These are phyloP conservation scores for Leptogaster cylindrica DNA, from an alignment of 2,888 invertebrate genomes.

Conservation along the genomic window DNA sequence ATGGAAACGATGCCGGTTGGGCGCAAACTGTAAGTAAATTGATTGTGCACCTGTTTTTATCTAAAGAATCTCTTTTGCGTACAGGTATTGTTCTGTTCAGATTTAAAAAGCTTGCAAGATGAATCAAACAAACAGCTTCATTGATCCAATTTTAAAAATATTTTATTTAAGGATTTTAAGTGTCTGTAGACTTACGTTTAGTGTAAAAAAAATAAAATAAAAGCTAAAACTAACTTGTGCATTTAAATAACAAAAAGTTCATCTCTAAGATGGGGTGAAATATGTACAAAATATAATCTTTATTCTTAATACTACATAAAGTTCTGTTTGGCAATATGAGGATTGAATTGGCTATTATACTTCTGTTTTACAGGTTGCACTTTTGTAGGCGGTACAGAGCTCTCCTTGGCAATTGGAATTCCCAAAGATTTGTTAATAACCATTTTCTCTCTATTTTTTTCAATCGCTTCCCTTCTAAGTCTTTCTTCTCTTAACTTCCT, in stretches of 20 bases:
- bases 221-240: neutral
- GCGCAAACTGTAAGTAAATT: conserved; percentile 81
- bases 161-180: neutral
- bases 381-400: conserved; percentile 51
- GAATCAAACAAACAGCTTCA: neutral
- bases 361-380: conserved; percentile 69
- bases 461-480: conserved; percentile 75
- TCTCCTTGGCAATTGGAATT: conserved; percentile 49
- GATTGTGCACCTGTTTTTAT: conserved; percentile 6
- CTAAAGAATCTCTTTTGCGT: conserved; percentile 14
- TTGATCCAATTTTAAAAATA: neutral
- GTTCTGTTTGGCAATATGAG: conserved; percentile 85
- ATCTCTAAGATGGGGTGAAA: neutral
- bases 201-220: neutral
- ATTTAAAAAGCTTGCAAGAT: neutral
- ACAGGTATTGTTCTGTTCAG: conserved; percentile 10
- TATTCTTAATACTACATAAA: neutral
- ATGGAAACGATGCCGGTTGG: conserved; percentile 92
- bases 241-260: neutral
- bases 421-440: conserved; percentile 48
- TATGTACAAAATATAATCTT: neutral
- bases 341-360: conserved; percentile 97
- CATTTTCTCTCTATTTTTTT: conserved; percentile 72
- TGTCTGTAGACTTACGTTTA: neutral
- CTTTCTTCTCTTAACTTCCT: conserved; percentile 14